phyloP scores from a whole-genome alignment of 1,140 invertebrate species.

The Bombus affinis region DNA sequence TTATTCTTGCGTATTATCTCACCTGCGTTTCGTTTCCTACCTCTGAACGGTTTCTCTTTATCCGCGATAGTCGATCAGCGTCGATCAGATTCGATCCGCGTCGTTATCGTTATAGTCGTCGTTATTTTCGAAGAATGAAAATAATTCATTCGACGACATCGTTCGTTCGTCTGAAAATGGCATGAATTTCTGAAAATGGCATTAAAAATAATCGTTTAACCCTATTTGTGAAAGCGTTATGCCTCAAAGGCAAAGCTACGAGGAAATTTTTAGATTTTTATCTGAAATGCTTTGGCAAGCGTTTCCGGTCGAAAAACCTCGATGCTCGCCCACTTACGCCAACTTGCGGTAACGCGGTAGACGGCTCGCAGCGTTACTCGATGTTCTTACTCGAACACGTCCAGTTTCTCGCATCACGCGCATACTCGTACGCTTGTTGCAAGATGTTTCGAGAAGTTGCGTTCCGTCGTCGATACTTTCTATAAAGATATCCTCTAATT shows the following conservation, averaged over 20 bases:
- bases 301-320: not conserved
- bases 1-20: too few relatives aligned
- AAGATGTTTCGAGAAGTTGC: not conserved
- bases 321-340: not conserved
- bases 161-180: not conserved
- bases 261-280: not conserved
- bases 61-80: too few relatives aligned
- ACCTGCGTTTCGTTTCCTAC: too few relatives aligned
- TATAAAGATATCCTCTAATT: not conserved
- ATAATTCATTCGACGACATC: not conserved
- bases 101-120: not conserved
- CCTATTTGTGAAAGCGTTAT: not conserved
- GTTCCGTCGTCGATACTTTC: too few relatives aligned
- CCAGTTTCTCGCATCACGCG: too few relatives aligned
- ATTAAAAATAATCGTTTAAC: not conserved
- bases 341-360: not conserved
- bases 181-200: not conserved
- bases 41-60: too few relatives aligned
- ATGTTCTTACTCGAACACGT: too few relatives aligned
- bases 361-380: too few relatives aligned
- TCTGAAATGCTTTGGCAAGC: not conserved
- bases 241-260: not conserved
- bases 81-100: too few relatives aligned
- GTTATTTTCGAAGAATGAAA: not conserved
- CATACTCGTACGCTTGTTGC: not conserved